Conservation (phyloP, 2,797 vertebrate genomes). For the Phataginus tetradactyla region DNA sequence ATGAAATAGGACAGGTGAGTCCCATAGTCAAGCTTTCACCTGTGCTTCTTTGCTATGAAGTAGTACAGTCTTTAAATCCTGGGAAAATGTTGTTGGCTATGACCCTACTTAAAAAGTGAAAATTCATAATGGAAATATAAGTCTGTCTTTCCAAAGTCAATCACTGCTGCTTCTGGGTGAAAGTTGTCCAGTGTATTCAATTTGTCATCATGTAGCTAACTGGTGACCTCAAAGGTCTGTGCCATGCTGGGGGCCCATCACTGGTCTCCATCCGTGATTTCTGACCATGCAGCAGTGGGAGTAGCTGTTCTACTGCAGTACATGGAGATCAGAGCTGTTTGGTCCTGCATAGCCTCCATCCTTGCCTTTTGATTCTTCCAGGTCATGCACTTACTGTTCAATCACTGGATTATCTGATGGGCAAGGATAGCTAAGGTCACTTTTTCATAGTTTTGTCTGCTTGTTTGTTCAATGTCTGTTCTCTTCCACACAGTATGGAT, state of each 20-base stretch:
- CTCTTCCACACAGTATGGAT: not conserved
- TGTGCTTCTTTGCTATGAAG: not conserved
- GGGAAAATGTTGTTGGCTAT: not conserved
- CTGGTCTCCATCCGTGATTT: not conserved
- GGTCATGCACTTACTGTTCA: not conserved
- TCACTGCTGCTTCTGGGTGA: not conserved
- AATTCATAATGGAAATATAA: not conserved
- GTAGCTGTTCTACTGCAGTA: not conserved
- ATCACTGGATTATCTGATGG: not conserved
- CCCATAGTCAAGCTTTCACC: not conserved
- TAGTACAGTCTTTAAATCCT: not conserved
- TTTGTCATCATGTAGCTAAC: not conserved
- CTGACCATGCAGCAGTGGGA: not conserved
- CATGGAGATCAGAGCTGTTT: not conserved
- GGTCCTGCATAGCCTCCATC: not conserved
- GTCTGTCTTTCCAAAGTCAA: not conserved
- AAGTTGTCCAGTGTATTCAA: not conserved
- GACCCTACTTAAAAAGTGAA: not conserved
- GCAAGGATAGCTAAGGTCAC: not conserved
- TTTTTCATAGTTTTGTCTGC: not conserved
- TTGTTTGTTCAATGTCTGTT: not conserved
- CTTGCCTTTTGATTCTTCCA: not conserved
- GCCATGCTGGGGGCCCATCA: rapidly evolving
- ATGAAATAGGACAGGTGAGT: not conserved
- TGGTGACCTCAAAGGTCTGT: not conserved